Percentiles rank a stretch among this genome's conserved stretches.
Conservation (phyloP, 1,140 invertebrate genomes). For the Drosophila albomicans region DNA sequence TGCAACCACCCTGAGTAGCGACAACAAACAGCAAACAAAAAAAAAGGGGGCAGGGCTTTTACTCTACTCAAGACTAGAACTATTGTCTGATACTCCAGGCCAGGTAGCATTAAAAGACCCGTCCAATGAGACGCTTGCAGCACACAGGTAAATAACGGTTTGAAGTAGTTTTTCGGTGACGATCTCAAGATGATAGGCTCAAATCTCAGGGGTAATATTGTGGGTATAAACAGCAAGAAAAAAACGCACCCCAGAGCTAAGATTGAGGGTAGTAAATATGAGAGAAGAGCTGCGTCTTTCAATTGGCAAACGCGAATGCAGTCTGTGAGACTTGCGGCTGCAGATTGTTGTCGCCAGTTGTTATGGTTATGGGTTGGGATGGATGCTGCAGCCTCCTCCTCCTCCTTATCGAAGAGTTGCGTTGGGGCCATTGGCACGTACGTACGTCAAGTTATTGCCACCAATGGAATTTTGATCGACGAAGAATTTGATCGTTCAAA, state of each 20-base stretch:
- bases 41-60: conserved; percentile 24
- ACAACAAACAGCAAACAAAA: neutral
- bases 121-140: conserved; percentile 59
- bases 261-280: conserved; percentile 49
- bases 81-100: conserved; percentile 6
- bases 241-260: conserved; percentile 55
- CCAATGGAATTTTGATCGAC: conserved; percentile 85
- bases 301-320: conserved; percentile 7
- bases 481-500: conserved; percentile 84
- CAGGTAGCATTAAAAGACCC: conserved; percentile 43
- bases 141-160: conserved; percentile 60
- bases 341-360: conserved; percentile 9
- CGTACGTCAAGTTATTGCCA: conserved; percentile 79
- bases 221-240: conserved; percentile 23
- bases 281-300: neutral
- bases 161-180: neutral
- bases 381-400: conserved; percentile 2
- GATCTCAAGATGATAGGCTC: conserved; percentile 60
- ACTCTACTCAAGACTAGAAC: conserved; percentile 27
- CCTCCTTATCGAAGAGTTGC: neutral
- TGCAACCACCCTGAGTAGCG: conserved; percentile 44
- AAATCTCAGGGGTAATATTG: conserved; percentile 39
- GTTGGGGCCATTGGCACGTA: conserved; percentile 75
- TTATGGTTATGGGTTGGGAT: conserved; percentile 28
- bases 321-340: neutral